Conservation (phyloP, 2,888 invertebrate genomes). For the Adelphocoris suturalis region DNA sequence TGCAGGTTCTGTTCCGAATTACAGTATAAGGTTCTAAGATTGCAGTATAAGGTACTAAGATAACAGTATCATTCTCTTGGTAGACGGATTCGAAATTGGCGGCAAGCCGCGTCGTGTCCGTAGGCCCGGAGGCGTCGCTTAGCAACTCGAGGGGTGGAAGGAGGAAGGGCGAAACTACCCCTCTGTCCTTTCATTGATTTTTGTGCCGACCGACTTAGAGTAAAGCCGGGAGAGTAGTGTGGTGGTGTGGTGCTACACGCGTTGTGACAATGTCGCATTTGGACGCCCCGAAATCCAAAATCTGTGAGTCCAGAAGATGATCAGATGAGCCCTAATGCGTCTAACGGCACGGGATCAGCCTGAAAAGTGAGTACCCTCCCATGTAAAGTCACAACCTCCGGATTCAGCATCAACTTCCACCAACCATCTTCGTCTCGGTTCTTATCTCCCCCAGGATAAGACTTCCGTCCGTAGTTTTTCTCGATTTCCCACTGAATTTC, state of each 20-base stretch:
- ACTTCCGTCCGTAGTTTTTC: not conserved
- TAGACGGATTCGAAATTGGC: slow-evolving; percentile 50
- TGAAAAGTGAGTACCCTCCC: slow-evolving; percentile 48
- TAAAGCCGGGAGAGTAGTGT: slow-evolving; percentile 70
- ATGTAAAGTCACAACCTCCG: not conserved
- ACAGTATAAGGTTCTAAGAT: too few species aligned
- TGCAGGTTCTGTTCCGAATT: too few species aligned
- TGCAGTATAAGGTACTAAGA: too few species aligned
- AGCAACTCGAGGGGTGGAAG: slow-evolving; percentile 66
- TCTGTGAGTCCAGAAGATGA: slow-evolving; percentile 54
- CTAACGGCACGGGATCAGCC: slow-evolving; percentile 39
- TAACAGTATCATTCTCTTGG: too few species aligned
- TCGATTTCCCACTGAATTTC: not conserved
- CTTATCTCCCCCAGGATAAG: slow-evolving; percentile 33
- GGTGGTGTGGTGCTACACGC: slow-evolving; percentile 51
- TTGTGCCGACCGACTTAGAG: slow-evolving; percentile 72
- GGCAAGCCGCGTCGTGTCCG: slow-evolving; percentile 53
- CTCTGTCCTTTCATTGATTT: slow-evolving; percentile 73
- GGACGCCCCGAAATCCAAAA: not conserved
- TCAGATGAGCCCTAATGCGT: slow-evolving; percentile 60
- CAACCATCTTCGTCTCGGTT: slow-evolving; percentile 43
- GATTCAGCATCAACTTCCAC: slow-evolving; percentile 16
- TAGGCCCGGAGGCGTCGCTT: slow-evolving; percentile 61
- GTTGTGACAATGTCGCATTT: slow-evolving; percentile 64
- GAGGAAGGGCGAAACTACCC: slow-evolving; percentile 50